Percentiles rank a stretch among this genome's conserved stretches.
These are phyloP conservation scores for Dascyllus trimaculatus DNA, from an alignment of 2,113 vertebrate genomes.

Conservation along the genomic window DNA sequence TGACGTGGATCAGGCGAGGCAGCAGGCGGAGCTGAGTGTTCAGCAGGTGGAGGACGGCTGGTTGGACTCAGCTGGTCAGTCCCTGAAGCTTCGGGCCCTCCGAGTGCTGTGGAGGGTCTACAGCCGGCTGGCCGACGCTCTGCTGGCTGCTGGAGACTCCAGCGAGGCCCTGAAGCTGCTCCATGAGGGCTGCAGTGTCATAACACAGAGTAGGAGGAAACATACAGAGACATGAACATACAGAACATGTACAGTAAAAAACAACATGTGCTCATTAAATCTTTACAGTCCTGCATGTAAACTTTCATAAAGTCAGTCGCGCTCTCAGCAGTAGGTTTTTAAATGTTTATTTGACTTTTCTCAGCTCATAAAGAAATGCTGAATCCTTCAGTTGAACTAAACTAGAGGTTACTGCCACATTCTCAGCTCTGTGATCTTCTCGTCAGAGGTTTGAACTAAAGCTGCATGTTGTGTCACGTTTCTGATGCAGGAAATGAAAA, in stretches of 20 bases:
- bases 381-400: too few relatives aligned
- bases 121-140: conserved; percentile 24
- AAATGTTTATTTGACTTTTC: too few relatives aligned
- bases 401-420: too few relatives aligned
- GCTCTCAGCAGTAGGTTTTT: too few relatives aligned
- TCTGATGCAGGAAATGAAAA: too few relatives aligned
- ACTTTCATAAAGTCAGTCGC: too few relatives aligned
- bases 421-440: too few relatives aligned
- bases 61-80: conserved; percentile 28
- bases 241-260: background rate
- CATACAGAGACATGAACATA: background rate
- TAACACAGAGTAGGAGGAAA: conserved; percentile 35
- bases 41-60: conserved; percentile 7
- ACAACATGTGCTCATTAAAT: too few relatives aligned
- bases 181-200: conserved; percentile 4
- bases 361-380: too few relatives aligned
- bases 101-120: conserved; percentile 30
- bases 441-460: too few relatives aligned
- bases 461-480: too few relatives aligned
- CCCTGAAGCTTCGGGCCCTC: conserved; percentile 34
- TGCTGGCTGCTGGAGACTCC: background rate
- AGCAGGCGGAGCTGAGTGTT: conserved; percentile 52
- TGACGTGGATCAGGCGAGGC: conserved; percentile 48
- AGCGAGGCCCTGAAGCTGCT: conserved; percentile 31
- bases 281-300: too few relatives aligned